Evolutionary conservation across 2,113 vertebrate species (phyloP).

Genomic region (Mellivora capensis): DNA sequence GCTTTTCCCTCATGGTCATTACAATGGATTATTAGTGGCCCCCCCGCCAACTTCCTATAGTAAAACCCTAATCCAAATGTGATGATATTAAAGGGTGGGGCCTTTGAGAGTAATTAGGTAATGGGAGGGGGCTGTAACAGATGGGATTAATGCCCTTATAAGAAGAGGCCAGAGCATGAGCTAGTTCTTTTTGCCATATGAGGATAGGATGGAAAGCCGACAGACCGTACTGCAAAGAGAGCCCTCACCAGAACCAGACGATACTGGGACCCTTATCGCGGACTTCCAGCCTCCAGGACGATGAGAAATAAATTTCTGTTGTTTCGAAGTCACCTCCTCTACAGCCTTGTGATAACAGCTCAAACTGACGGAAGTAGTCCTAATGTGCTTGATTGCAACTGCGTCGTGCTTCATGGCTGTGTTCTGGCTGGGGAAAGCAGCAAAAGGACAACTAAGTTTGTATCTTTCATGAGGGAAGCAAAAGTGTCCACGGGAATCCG

Average conservation of each 20-base stretch:
- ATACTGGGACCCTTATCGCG: fast-evolving
- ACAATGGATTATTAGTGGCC: neutral
- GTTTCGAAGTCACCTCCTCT: neutral
- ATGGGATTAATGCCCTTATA: no score
- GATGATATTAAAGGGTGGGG: neutral
- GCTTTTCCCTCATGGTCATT: neutral
- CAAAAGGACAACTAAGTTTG: neutral
- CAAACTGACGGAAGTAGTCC: neutral
- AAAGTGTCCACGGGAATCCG: neutral
- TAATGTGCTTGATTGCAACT: neutral
- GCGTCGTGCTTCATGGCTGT: neutral
- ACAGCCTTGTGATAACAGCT: neutral
- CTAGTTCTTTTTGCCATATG: neutral
- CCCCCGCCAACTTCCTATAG: neutral
- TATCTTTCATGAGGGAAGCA: neutral
- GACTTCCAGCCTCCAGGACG: neutral
- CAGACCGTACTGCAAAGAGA: neutral
- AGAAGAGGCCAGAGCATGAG: neutral
- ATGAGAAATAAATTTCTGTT: neutral
- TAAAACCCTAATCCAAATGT: neutral
- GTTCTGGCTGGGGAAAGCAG: neutral
- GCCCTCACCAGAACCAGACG: neutral
- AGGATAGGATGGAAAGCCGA: neutral
- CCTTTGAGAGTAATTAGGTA: neutral
- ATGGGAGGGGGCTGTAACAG: no score